These are phyloP conservation scores for Neodiprion virginianus DNA, from an alignment of 1,140 invertebrate species.

Conservation along the genomic window DNA sequence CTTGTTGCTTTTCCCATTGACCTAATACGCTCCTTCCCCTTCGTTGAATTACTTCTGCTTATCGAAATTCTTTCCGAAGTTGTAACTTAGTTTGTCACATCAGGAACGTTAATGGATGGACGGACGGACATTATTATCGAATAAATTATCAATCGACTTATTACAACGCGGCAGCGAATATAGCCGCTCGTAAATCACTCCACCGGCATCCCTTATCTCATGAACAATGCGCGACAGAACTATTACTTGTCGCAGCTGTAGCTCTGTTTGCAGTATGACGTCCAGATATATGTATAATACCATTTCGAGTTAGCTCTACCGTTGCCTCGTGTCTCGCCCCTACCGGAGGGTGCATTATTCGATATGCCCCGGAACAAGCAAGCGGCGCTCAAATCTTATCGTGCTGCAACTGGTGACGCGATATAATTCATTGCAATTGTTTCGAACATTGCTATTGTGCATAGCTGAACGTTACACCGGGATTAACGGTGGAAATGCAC, in stretches of 20 bases:
- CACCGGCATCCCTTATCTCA: not conserved
- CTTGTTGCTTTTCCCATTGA: conserved; percentile 2
- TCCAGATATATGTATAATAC: not conserved
- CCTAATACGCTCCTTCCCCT: not conserved
- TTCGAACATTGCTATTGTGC: no score
- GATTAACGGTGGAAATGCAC: no score
- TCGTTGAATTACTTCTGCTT: not conserved
- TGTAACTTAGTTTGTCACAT: not conserved
- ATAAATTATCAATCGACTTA: conserved; percentile 4
- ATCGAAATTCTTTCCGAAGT: not conserved
- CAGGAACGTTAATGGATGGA: not conserved
- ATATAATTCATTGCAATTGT: no score
- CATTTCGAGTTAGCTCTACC: not conserved
- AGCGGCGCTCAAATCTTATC: not conserved
- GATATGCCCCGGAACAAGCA: not conserved
- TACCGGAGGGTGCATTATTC: not conserved
- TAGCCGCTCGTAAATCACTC: conserved; percentile 7
- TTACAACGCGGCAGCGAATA: not conserved
- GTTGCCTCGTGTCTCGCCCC: no score
- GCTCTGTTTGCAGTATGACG: not conserved
- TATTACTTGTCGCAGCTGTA: conserved; percentile 7
- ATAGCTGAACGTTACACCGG: no score
- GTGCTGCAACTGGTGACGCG: no score
- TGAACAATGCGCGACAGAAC: conserved; percentile 5
- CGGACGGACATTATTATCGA: not conserved